phyloP scores from a whole-genome alignment of 2,888 invertebrate genomes.

The Apotomis betuletana region DNA sequence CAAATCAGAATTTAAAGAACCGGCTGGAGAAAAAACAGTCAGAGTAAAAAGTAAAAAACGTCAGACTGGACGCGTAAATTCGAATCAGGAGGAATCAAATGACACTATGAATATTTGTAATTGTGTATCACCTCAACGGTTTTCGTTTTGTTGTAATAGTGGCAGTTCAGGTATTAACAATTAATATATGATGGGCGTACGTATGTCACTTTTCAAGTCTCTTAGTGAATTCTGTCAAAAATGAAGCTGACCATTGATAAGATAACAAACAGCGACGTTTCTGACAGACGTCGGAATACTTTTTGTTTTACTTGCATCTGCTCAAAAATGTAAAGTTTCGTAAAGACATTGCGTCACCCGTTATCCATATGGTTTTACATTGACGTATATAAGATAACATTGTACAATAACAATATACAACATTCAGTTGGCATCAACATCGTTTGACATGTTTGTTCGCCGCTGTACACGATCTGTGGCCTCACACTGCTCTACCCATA shows the following conservation, averaged over 20 bases:
- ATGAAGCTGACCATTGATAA: constrained; percentile 10
- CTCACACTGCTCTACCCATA: too few relatives aligned
- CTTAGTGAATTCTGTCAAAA: background rate
- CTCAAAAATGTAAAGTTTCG: background rate
- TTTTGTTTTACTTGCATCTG: constrained; percentile 29
- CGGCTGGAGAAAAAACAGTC: constrained; percentile 64
- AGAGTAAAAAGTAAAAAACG: constrained; percentile 55
- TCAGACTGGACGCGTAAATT: constrained; percentile 75
- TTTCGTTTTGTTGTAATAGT: constrained; percentile 13
- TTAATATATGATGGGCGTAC: constrained; percentile 6
- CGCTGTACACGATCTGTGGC: too few relatives aligned
- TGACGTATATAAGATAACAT: background rate
- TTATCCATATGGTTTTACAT: background rate
- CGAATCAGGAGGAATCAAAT: constrained; percentile 80
- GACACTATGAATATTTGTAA: constrained; percentile 66
- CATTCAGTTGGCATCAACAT: background rate
- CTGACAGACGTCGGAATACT: constrained; percentile 23
- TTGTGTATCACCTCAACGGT: constrained; percentile 27
- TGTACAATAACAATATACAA: background rate
- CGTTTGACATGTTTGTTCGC: background rate
- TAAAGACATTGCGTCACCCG: background rate
- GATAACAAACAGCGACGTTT: constrained; percentile 14
- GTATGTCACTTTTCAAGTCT: constrained; percentile 10
- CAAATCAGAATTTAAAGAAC: constrained; percentile 79
- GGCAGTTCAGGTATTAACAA: constrained; percentile 11